Base-by-base conservation (phyloP, 2,113 vertebrate genomes). In the Carettochelys insculpta region DNA sequence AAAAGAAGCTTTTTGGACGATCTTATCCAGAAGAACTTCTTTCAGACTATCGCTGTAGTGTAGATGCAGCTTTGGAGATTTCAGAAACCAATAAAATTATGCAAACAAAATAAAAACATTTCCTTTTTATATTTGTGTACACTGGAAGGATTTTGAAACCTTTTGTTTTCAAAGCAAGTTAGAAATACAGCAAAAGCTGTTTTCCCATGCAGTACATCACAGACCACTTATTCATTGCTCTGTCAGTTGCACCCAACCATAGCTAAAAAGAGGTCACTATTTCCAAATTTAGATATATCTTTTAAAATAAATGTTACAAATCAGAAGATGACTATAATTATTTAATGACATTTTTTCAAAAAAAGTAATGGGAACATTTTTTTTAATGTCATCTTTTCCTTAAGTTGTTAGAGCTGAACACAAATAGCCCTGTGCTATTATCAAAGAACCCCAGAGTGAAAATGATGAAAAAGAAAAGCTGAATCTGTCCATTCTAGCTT, bases 101-200 rank as follows among this genome's bases (percentile, higher is more conserved):
- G 8, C 79, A 38, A 78, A 58, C 5, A 20, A 12, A 43, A 29
- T 77, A 43, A 20, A 13, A 43, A 24, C 65, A 38, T 79, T 31
- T 22, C 5, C 11, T 0, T 3, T 90, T 86, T 90, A 7, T 85
- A 47, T 92, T 92, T 87, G 58, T 61, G 34, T 47, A 52, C 53
- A 52, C 77, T 87, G 45, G 4, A 38, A 82, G 51, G 86, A 84
- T 79, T 90, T 88, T 94, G 56, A 87, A 95, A 85, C 29, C 43
- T 13, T 92, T 87, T 2, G 1, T 56, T 53, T 85, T 92, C 17
- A n/a, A 92, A 52, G 76, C 38, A 45, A 51, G 50, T 94, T 85
- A 58, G 56, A 76, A 93, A 85, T 27, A 58, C 1, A 11, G 17
- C 19, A 83, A 95, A 86, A 78, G 4, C 0, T 10, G 8, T 12